These are phyloP conservation scores for Tangachromis dhanisi DNA, from an alignment of 2,113 vertebrate genomes.

Conservation along the genomic window DNA sequence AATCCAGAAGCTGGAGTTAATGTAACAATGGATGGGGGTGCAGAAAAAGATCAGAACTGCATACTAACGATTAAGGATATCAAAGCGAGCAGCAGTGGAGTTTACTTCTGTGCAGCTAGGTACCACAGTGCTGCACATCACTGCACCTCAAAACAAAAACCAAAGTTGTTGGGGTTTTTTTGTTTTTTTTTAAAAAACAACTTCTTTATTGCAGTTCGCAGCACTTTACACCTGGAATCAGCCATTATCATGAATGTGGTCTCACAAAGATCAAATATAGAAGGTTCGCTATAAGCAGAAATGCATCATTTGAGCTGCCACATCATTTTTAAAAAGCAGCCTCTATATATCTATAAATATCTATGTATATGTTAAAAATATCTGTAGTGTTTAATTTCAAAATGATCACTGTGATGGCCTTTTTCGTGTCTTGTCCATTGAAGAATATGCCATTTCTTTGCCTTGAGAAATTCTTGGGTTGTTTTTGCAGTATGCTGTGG, in stretches of 20 bases:
- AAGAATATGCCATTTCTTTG: too few species aligned
- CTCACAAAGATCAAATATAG: fast-evolving
- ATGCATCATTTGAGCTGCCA: fast-evolving
- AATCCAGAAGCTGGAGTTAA: fast-evolving
- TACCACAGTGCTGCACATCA: neutral
- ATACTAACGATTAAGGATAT: neutral
- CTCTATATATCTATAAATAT: fast-evolving
- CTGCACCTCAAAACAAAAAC: neutral
- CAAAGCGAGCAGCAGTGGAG: neutral
- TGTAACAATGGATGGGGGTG: neutral
- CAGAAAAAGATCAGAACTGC: neutral
- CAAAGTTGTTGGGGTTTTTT: too few species aligned
- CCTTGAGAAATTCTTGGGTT: too few species aligned
- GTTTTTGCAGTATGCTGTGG: too few species aligned
- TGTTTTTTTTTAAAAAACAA: too few species aligned
- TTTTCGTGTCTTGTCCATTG: too few species aligned
- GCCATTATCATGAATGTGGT: neutral
- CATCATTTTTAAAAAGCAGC: neutral
- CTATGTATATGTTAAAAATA: neutral
- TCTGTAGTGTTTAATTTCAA: too few species aligned
- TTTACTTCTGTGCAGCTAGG: neutral
- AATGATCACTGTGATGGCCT: too few species aligned
- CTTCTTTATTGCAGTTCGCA: too few species aligned
- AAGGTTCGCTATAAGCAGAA: fast-evolving
- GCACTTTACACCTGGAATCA: neutral